Base-by-base conservation (phyloP, 1,140 invertebrate genomes). In the Drosophila parabipectinata region DNA sequence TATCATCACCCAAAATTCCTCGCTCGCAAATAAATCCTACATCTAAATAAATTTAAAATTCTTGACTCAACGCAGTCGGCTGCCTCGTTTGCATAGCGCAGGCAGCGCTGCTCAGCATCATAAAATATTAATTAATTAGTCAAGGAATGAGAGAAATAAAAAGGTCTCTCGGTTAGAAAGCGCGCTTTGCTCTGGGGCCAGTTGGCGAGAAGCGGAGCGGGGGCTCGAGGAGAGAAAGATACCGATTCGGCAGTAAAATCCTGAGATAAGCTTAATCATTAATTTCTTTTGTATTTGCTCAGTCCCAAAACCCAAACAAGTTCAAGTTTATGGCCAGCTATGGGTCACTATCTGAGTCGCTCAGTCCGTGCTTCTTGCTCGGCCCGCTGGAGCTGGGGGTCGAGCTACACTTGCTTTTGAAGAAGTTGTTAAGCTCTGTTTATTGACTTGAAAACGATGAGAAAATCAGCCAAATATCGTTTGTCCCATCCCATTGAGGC, bases 121-220 rank as follows among this genome's bases (percentile, higher is more conserved):
- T 88, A 88, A 88, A 88, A 88, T 88, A 88, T 88, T 88, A 88
- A 88, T 88, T 88, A 88, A 88, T 88, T 88, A 89, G 83, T 68
- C 58, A 45, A 52, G 63, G 63, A 72, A 57, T 55, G 62, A 69
- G n/a, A 44, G 6, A 14, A 44, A 44, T 8, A 63, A 69, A 67
- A 69, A 69, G 52, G 67, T 69, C 51, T 69, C 14, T 79, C 57
- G 67, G 72, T 64, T 85, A 87, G 83, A 87, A 82, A 88, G 83
- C 78, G 78, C 80, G 72, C 60, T 67, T 73, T 58, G 37, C 55
- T 47, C 51, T 41, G 34, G 9, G 1, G 34, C 34, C 10, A 3
- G 10, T 10, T 12, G 3, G 12, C 4, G 10, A 10, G 34, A 0
- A 12, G 34, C 10, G 34, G 2, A 37, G 4, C 10, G 3, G 32